Evolutionary conservation across 1,140 invertebrate species (phyloP), one percentile per base, ranked within the genome.

Genomic region (Goniozus legneri): DNA sequence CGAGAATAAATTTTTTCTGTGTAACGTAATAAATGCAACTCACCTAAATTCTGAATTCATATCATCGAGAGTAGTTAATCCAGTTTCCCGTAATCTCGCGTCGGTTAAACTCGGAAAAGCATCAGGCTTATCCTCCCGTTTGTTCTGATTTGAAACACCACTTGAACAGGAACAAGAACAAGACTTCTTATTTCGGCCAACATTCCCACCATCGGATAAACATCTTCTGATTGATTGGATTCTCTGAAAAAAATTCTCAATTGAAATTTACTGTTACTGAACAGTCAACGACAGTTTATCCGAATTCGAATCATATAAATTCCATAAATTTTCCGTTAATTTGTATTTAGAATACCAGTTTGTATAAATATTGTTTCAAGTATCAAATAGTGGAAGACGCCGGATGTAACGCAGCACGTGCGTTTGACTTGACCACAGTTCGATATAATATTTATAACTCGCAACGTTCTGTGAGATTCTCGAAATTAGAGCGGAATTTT

Each of bases 31-130:
- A n/a, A n/a, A n/a, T n/a, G 8, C 7, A n/a, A 30, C 22, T 50
- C 48, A 69, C 67, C 52, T 64, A 18, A 44, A 38, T 18, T 60
- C 47, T 1, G 42, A 44, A 10, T 67, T 61, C 12, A 44, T 47
- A 14, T 67, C 64, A 0, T 56, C 34, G 6, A 54, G 46, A 47
- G 46, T 67, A 2, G 62, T 53, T 15, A 74, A 57, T n/a, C 63
- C 68, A 2, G 60, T 62, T 41, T 58, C 46, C 36, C 64, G 52
- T 4, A 72, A 38, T 19, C 47, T 62, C 18, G 30, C 16, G 22
- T 72, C 65, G 1, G 56, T 53, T 14, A 71, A 53, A 44, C 65
- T 70, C 2, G 73, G 73, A 47, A 75, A 75, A 18, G 57, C 47
- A 3, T 32, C 56, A 8, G 47, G 39, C 30, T 52, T 32, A 15